Conservation (phyloP, 2,113 vertebrate genomes). For the Galbula dea region DNA sequence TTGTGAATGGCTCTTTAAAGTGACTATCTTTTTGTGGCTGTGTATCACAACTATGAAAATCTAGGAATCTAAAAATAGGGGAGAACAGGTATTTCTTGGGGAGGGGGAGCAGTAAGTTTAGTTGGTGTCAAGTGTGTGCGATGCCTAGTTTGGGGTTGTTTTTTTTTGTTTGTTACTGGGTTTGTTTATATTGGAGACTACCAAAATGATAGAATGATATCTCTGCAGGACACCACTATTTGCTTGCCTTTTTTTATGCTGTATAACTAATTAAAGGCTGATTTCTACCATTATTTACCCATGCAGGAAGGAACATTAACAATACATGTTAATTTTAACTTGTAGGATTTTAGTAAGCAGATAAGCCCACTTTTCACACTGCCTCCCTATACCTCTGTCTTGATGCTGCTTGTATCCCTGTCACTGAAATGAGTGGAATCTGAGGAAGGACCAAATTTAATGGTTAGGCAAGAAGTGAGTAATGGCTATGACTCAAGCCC, state of each 20-base stretch:
- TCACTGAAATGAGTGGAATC: constrained; percentile 5
- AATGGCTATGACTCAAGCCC: neutral
- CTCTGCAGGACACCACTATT: neutral
- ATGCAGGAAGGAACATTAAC: neutral
- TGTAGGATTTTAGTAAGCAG: constrained; percentile 25
- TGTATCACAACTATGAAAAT: neutral
- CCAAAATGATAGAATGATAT: constrained; percentile 9
- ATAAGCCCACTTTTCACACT: neutral
- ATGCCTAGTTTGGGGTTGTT: neutral
- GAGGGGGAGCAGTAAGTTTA: neutral
- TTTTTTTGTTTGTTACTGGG: neutral
- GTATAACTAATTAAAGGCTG: neutral
- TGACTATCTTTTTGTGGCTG: neutral
- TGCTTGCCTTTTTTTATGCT: neutral
- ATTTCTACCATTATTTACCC: neutral
- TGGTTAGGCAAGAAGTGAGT: neutral
- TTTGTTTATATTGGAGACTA: neutral
- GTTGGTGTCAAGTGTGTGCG: neutral
- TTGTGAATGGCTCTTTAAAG: neutral
- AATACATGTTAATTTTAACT: neutral
- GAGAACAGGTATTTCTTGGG: neutral
- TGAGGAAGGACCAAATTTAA: neutral
- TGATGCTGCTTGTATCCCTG: neutral
- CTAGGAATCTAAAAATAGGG: neutral
- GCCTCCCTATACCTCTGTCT: neutral